A percentile compares a stretch with the other conserved stretches of the same genome.
These are phyloP conservation scores for Apodemia hepburni DNA, from an alignment of 2,888 invertebrate species.

Conservation along the genomic window DNA sequence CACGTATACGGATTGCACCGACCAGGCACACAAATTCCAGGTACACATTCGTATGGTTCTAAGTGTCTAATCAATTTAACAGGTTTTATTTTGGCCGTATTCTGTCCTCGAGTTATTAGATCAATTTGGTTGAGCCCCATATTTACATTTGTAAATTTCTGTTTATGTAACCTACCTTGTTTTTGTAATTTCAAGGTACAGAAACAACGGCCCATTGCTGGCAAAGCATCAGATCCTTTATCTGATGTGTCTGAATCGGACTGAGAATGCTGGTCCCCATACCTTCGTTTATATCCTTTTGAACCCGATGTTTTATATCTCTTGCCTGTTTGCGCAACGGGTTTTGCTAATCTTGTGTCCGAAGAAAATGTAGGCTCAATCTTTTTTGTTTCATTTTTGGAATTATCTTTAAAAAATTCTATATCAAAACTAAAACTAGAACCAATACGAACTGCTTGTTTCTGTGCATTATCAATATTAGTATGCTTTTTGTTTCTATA, in stretches of 20 bases:
- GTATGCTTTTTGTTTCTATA: neutral
- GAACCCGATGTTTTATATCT: neutral
- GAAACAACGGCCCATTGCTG: constrained; percentile 23
- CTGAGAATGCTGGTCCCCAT: neutral
- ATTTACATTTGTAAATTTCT: constrained; percentile 11
- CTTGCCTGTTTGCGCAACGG: constrained; percentile 3
- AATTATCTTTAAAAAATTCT: constrained; percentile 34
- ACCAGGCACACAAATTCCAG: constrained; percentile 40
- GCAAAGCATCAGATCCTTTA: neutral
- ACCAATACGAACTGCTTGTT: constrained; percentile 29
- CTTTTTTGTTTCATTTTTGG: constrained; percentile 1
- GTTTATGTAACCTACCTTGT: constrained; percentile 9
- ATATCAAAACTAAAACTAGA: constrained; percentile 35
- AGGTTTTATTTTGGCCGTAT: neutral
- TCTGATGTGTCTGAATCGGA: neutral
- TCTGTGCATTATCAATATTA: neutral
- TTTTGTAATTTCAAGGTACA: constrained; percentile 25
- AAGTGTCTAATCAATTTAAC: constrained; percentile 25
- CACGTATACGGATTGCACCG: constrained; percentile 36
- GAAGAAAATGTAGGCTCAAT: neutral
- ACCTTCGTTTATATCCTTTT: neutral
- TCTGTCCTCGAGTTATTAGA: constrained; percentile 28
- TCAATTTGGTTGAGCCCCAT: constrained; percentile 25
- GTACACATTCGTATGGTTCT: constrained; percentile 43
- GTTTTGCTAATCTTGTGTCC: constrained; percentile 6